A percentile compares a stretch with the other conserved stretches of the same genome.
Evolutionary conservation across 2,797 vertebrate genomes (phyloP).

Genomic region (Phalloptychus januarius): DNA sequence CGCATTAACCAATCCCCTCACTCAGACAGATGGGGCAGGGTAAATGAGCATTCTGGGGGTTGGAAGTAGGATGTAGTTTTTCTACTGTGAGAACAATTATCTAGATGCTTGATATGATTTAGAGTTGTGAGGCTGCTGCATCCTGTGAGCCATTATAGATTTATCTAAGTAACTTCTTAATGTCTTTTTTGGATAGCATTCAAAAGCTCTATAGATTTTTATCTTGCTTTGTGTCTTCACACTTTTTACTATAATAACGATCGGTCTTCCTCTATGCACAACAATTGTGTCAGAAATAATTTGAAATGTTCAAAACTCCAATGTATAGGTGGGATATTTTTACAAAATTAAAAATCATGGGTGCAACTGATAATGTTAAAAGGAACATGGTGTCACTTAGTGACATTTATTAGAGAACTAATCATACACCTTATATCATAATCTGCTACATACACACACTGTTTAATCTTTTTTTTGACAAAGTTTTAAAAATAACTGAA

Average conservation of each 20-base stretch:
- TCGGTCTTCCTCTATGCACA: background rate
- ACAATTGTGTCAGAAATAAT: background rate
- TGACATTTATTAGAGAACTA: background rate
- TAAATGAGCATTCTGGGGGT: slow-evolving; percentile 20
- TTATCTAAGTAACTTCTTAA: slow-evolving; percentile 76
- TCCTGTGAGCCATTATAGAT: slow-evolving; percentile 71
- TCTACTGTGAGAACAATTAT: slow-evolving; percentile 73
- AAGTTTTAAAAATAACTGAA: background rate
- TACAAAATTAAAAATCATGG: background rate
- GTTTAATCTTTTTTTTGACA: too few relatives aligned
- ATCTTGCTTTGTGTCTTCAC: background rate
- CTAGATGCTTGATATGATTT: slow-evolving; percentile 71
- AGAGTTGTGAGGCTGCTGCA: slow-evolving; percentile 49
- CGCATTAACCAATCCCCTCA: slow-evolving; percentile 16
- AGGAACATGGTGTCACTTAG: background rate
- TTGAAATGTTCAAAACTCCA: background rate
- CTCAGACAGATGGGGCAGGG: slow-evolving; percentile 16
- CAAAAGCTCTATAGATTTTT: slow-evolving; percentile 63
- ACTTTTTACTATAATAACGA: background rate
- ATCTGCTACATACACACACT: background rate
- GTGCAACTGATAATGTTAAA: background rate
- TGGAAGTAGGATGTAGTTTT: slow-evolving; percentile 36
- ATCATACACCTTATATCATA: background rate
- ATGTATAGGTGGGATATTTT: background rate
- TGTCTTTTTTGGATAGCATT: slow-evolving; percentile 76